These are phyloP conservation scores for Clepsis dumicolana DNA, from an alignment of 2,888 invertebrate genomes.

Conservation along the genomic window DNA sequence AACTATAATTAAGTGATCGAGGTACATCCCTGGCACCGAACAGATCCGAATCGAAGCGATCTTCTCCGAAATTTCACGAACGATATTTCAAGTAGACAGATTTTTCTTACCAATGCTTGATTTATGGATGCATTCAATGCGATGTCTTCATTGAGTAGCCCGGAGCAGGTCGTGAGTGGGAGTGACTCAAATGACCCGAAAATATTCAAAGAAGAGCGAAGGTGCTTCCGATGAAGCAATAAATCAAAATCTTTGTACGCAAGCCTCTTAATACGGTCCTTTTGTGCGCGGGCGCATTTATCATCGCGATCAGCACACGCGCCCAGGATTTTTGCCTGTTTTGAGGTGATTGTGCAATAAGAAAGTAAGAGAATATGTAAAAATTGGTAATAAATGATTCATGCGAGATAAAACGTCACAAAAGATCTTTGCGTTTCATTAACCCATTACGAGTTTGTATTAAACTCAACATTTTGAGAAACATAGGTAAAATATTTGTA, in stretches of 20 bases:
- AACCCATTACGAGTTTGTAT: not conserved
- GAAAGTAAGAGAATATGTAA: constrained; percentile 37
- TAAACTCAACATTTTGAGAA: too few species aligned
- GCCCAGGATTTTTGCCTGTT: constrained; percentile 34
- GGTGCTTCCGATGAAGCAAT: constrained; percentile 73
- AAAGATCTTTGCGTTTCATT: constrained; percentile 11
- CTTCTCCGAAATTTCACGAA: constrained; percentile 48
- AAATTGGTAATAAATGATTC: constrained; percentile 36
- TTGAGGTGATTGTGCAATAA: constrained; percentile 41
- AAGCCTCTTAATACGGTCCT: constrained; percentile 68
- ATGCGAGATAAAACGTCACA: constrained; percentile 7
- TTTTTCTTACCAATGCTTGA: constrained; percentile 62
- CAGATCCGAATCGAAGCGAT: constrained; percentile 41
- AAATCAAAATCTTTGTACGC: constrained; percentile 79
- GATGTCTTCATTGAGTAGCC: constrained; percentile 80
- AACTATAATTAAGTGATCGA: constrained; percentile 44
- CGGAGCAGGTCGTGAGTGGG: constrained; percentile 81
- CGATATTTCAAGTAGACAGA: constrained; percentile 72
- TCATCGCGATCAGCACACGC: constrained; percentile 63
- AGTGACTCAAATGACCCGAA: constrained; percentile 74
- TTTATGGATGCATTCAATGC: constrained; percentile 77
- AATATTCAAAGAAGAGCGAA: constrained; percentile 62
- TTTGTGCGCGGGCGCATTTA: constrained; percentile 67
- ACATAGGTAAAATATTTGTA: too few species aligned
- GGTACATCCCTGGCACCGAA: constrained; percentile 42